Evolutionary conservation across 2,888 invertebrate genomes (phyloP), one percentile per base, ranked within the genome.

Genomic region (Hyppa rectilinea): DNA sequence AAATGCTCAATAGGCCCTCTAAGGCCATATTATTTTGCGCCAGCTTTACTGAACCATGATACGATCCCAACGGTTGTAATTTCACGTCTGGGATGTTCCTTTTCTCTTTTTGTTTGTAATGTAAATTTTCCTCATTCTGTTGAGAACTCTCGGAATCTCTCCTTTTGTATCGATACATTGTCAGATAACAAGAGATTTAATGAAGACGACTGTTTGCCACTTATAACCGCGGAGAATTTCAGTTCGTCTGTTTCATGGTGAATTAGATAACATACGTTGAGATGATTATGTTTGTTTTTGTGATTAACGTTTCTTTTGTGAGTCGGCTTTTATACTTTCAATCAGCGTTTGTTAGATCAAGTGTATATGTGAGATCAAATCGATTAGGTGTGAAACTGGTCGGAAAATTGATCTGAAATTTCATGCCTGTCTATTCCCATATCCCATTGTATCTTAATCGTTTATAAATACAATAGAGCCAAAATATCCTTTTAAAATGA

Each of bases 71-170:
- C 85, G 85, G 85, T 86, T 90, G 89, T 90, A 91, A 92, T 92
- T 92, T 91, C 87, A 90, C 89, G 88, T 90, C 87, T 89, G 88
- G 88, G 85, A 89, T 89, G 86, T 86, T 89, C 87, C 87, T 88
- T 90, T 82, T 90, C 89, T 87, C 85, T 89, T 89, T 90, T 88
- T 92, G 89, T 91, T 92, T 92, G 91, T 90, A 89, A 92, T 92
- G 92, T 91, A 93, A 92, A 92, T 93, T 93, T 90, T 87, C 88
- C 87, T 90, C 88, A 87, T 89, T 88, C 87, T 86, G 80, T 88
- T 87, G 85, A 87, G 87, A 90, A 89, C 87, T 90, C 87, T 82
- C 85, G 85, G 88, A 89, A 91, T 90, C 87, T 87, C 87, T 87
- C 87, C 90, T 88, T 88, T 92, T 91, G 91, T 91, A 89, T 89